Conservation (phyloP, 2,113 vertebrate genomes). For the Cichladusa arquata region DNA sequence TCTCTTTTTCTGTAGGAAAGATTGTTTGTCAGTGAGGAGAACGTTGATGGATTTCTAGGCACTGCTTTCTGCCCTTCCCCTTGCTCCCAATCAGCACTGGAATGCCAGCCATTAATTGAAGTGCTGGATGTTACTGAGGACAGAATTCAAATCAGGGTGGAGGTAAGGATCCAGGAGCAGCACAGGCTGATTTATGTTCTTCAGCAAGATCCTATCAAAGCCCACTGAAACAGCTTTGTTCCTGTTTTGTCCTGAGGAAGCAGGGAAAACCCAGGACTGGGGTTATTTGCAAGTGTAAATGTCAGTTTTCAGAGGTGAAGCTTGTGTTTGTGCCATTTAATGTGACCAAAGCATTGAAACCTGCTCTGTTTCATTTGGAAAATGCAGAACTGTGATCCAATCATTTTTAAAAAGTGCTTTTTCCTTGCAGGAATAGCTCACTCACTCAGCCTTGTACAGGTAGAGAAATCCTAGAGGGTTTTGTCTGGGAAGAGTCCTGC, state of each 20-base stretch:
- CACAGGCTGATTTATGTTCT: not conserved
- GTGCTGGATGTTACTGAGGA: constrained; percentile 71
- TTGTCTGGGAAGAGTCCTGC: not conserved
- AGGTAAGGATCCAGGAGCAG: constrained; percentile 64
- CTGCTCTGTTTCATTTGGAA: not conserved
- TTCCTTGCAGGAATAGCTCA: not conserved
- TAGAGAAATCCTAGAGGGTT: not conserved
- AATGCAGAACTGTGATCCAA: not conserved
- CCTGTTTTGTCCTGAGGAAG: not conserved
- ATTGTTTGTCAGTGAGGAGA: constrained; percentile 76
- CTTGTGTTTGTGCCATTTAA: not conserved
- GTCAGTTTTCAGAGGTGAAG: not conserved
- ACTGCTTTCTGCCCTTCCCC: constrained; percentile 13
- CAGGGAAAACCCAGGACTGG: not conserved
- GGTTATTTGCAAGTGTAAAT: not conserved
- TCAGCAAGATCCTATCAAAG: not conserved
- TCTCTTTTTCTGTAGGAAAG: constrained; percentile 71
- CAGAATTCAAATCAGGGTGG: constrained; percentile 70
- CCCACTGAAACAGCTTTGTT: not conserved
- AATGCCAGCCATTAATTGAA: constrained; percentile 64
- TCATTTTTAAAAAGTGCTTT: not conserved
- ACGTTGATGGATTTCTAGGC: constrained; percentile 71
- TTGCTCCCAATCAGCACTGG: not conserved
- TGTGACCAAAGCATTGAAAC: not conserved
- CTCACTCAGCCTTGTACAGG: not conserved